phyloP scores from a whole-genome alignment of 2,888 invertebrate genomes.

The Drosophila infuscata region DNA sequence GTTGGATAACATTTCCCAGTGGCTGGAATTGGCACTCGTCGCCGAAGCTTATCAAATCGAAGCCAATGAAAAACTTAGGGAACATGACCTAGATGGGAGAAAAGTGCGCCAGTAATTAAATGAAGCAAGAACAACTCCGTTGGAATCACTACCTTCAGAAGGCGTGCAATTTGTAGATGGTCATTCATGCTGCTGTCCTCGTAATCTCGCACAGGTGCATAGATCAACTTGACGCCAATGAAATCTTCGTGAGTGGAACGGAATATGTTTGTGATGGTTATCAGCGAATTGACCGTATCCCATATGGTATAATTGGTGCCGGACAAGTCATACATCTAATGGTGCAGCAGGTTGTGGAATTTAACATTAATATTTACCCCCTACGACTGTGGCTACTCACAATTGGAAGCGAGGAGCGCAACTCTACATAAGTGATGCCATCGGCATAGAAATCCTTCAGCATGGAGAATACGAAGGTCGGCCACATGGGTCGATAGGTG shows the following conservation, averaged over 20 bases:
- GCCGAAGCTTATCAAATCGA: conserved; percentile 89
- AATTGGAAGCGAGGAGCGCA: conserved; percentile 87
- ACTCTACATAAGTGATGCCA: conserved; percentile 89
- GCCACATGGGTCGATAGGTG: conserved; percentile 87
- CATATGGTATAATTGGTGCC: conserved; percentile 86
- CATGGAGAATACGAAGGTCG: conserved; percentile 87
- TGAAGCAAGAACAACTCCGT: background rate
- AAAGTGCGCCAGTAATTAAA: background rate
- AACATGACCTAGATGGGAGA: conserved; percentile 82
- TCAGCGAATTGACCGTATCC: conserved; percentile 86
- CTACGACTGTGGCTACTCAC: conserved; percentile 56
- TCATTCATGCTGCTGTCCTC: conserved; percentile 81
- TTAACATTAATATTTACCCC: background rate
- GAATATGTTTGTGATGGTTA: conserved; percentile 86
- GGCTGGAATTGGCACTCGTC: conserved; percentile 89
- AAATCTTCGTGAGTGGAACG: conserved; percentile 87
- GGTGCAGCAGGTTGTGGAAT: background rate
- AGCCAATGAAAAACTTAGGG: conserved; percentile 89
- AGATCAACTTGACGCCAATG: conserved; percentile 89
- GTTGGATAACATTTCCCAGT: conserved; percentile 86
- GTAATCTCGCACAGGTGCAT: conserved; percentile 87
- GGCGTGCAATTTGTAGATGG: conserved; percentile 50
- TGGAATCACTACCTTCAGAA: conserved; percentile 53
- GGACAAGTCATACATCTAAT: conserved; percentile 87
- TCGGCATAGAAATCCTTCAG: conserved; percentile 88